A percentile compares a stretch with the other conserved stretches of the same genome.
phyloP scores from a whole-genome alignment of 2,888 invertebrate genomes.

The Pardosa pseudoannulata region DNA sequence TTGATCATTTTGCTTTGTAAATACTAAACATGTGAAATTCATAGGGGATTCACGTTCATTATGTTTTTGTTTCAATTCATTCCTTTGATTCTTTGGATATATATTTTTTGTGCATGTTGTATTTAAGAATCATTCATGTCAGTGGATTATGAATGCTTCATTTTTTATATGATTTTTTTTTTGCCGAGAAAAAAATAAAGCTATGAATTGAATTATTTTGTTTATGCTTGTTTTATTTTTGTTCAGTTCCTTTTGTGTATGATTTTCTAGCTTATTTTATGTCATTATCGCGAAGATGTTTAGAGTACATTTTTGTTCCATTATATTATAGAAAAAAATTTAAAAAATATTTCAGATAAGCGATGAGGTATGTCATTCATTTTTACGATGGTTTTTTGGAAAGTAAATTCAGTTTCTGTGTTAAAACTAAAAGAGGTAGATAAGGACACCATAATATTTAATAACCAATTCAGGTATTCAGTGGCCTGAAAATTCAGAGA shows the following conservation, averaged over 20 bases:
- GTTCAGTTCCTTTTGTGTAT: neutral
- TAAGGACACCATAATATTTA: too few species aligned
- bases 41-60: neutral
- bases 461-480: too few species aligned
- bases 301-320: too few species aligned
- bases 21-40: neutral
- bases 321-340: too few species aligned
- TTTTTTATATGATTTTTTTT: neutral
- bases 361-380: too few species aligned
- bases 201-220: neutral
- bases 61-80: neutral
- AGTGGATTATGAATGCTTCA: neutral
- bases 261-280: too few species aligned
- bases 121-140: neutral
- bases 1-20: neutral
- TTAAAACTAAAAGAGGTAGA: too few species aligned
- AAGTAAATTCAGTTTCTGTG: too few species aligned
- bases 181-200: constrained; percentile 8
- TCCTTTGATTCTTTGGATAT: neutral
- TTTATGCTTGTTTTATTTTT: neutral
- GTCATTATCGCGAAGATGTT: too few species aligned
- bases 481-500: too few species aligned
- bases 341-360: too few species aligned
- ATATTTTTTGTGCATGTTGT: constrained; percentile 14
- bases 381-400: too few species aligned